These are phyloP conservation scores for Congeria kusceri DNA, from an alignment of 2,888 invertebrate genomes.

Conservation along the genomic window DNA sequence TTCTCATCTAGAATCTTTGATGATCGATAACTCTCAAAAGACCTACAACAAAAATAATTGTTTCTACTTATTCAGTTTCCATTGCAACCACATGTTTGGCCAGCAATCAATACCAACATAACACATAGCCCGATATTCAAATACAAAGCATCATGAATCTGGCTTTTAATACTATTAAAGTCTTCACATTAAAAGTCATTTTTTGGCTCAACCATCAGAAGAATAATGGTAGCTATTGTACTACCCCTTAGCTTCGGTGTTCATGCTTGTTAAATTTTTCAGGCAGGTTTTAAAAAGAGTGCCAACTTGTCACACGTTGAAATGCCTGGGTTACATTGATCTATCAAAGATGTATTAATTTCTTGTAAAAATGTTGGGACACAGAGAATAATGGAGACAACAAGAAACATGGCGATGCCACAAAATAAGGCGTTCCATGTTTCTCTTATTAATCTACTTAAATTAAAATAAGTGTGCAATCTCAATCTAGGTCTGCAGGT, in stretches of 20 bases:
- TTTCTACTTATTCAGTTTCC: neutral
- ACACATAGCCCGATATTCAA: neutral
- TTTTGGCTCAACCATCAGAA: neutral
- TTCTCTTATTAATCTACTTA: no score
- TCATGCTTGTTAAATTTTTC: neutral
- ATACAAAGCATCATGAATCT: neutral
- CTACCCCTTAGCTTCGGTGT: neutral
- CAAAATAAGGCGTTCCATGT: no score
- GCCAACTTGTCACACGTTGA: no score
- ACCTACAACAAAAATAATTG: neutral
- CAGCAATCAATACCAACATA: neutral
- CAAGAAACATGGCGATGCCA: no score
- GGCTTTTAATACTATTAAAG: neutral
- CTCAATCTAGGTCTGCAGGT: no score
- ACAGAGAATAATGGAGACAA: neutral
- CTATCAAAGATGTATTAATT: neutral
- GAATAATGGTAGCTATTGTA: neutral
- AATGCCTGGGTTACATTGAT: neutral
- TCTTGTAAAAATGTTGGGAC: neutral
- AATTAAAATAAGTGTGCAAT: no score
- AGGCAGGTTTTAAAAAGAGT: neutral
- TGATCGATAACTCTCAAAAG: neutral
- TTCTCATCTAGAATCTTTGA: no score
- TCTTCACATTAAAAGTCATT: neutral
- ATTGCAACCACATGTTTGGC: neutral